These are phyloP conservation scores for Brachirus orientalis DNA, from an alignment of 2,113 vertebrate species.

Conservation along the genomic window DNA sequence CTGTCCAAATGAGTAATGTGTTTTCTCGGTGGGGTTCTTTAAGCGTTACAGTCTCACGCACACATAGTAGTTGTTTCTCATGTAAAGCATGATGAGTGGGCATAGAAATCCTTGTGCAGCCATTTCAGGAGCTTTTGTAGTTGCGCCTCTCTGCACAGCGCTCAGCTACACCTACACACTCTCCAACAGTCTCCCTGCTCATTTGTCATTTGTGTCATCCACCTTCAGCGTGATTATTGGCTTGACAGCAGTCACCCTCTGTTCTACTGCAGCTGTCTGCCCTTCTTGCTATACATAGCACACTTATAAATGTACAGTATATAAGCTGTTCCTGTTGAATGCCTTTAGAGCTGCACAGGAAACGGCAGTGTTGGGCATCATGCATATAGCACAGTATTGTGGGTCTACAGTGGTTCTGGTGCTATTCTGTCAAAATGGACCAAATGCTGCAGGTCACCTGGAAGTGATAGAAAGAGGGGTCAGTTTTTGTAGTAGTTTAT, in stretches of 20 bases:
- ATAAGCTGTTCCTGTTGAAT: background rate
- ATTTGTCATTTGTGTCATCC: constrained; percentile 57
- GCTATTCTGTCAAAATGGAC: background rate
- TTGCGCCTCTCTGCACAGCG: constrained; percentile 51
- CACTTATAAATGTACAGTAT: background rate
- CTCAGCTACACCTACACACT: constrained; percentile 61
- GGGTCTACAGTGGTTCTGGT: background rate
- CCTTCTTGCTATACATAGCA: constrained; percentile 5
- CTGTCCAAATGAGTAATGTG: constrained; percentile 58
- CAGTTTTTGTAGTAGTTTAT: too few relatives aligned
- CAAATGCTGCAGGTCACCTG: too few relatives aligned
- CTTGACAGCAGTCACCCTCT: constrained; percentile 28
- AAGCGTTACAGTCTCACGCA: background rate
- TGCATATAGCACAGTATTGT: too few relatives aligned
- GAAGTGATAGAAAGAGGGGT: too few relatives aligned
- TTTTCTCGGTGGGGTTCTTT: constrained; percentile 44
- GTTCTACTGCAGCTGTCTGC: constrained; percentile 26
- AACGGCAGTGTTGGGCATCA: background rate
- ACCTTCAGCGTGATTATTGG: constrained; percentile 47
- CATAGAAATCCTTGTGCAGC: constrained; percentile 53
- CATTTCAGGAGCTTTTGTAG: constrained; percentile 64
- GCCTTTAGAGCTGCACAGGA: background rate
- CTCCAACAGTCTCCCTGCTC: constrained; percentile 59
- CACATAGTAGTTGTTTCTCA: constrained; percentile 43
- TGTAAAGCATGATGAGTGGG: constrained; percentile 71